Percentiles rank a stretch among this genome's conserved stretches.
Conservation (phyloP, 2,888 invertebrate species). For the Phaonia tiefii region DNA sequence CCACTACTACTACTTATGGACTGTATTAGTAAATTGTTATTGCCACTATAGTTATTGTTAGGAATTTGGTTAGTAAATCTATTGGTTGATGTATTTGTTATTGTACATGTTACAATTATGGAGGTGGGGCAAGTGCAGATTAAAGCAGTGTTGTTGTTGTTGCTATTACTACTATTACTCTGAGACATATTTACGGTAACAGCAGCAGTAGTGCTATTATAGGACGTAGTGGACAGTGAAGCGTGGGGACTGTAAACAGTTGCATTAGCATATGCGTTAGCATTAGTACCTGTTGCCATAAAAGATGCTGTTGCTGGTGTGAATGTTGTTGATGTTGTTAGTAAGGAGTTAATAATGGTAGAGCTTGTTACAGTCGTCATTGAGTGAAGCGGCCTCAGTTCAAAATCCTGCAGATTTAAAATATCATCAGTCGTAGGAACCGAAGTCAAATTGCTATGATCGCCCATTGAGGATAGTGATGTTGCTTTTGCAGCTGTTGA, state of each 20-base stretch:
- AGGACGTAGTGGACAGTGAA: constrained; percentile 60
- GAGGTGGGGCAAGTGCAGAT: constrained; percentile 75
- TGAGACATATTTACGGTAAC: constrained; percentile 55
- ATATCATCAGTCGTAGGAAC: constrained; percentile 52
- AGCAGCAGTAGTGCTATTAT: constrained; percentile 43
- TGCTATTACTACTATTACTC: constrained; percentile 43
- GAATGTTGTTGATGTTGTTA: constrained; percentile 51
- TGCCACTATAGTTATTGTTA: constrained; percentile 16
- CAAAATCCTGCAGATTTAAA: constrained; percentile 62
- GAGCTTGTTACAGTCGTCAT: constrained; percentile 62
- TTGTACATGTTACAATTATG: constrained; percentile 57
- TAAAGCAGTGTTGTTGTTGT: constrained; percentile 70
- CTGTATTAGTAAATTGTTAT: constrained; percentile 18
- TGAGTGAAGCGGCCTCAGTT: constrained; percentile 62
- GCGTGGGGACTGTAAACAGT: constrained; percentile 59
- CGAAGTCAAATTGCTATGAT: constrained; percentile 44
- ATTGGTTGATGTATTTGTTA: constrained; percentile 64
- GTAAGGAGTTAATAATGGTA: constrained; percentile 63
- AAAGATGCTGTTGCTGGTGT: constrained; percentile 52
- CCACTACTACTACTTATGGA: constrained; percentile 12
- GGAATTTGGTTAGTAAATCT: constrained; percentile 46
- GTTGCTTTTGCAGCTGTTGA: constrained; percentile 47
- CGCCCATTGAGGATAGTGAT: constrained; percentile 48
- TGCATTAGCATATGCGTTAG: constrained; percentile 48
- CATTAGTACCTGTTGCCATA: constrained; percentile 65